Evolutionary conservation across 2,888 invertebrate genomes (phyloP).

Genomic region (Chalcosyrphus nemorum): DNA sequence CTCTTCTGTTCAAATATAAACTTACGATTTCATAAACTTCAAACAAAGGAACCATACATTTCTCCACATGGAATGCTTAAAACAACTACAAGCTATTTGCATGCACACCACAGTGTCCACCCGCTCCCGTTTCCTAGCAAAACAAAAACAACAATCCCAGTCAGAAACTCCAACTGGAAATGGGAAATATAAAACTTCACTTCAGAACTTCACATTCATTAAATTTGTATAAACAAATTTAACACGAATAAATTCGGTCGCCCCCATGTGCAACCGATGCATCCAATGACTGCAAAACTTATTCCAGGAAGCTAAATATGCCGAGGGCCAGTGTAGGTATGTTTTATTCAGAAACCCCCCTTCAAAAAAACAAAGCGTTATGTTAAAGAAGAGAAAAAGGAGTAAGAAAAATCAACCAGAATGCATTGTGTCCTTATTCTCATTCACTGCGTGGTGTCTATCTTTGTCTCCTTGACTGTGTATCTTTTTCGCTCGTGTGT

Average conservation of each 20-base stretch:
- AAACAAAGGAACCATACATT: constrained; percentile 8
- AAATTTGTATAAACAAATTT: constrained; percentile 81
- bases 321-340: constrained; percentile 48
- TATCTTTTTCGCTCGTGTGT: constrained; percentile 26
- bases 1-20: not conserved
- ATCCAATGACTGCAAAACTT: constrained; percentile 68
- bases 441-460: constrained; percentile 38
- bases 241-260: constrained; percentile 77
- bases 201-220: constrained; percentile 78
- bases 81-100: constrained; percentile 43
- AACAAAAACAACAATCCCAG: constrained; percentile 49
- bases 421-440: constrained; percentile 53
- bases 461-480: constrained; percentile 36
- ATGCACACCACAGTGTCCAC: constrained; percentile 13
- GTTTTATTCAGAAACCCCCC: constrained; percentile 59
- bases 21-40: constrained; percentile 27
- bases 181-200: constrained; percentile 56
- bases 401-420: constrained; percentile 37
- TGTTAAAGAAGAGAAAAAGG: not conserved
- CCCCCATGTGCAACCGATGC: constrained; percentile 64
- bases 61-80: constrained; percentile 12
- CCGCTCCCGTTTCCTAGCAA: not conserved
- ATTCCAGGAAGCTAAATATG: constrained; percentile 64
- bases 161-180: not conserved
- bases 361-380: constrained; percentile 9